Percentiles rank a stretch among this genome's conserved stretches.
These are phyloP conservation scores for Drosophila mulleri DNA, from an alignment of 2,888 invertebrate genomes.

Conservation along the genomic window DNA sequence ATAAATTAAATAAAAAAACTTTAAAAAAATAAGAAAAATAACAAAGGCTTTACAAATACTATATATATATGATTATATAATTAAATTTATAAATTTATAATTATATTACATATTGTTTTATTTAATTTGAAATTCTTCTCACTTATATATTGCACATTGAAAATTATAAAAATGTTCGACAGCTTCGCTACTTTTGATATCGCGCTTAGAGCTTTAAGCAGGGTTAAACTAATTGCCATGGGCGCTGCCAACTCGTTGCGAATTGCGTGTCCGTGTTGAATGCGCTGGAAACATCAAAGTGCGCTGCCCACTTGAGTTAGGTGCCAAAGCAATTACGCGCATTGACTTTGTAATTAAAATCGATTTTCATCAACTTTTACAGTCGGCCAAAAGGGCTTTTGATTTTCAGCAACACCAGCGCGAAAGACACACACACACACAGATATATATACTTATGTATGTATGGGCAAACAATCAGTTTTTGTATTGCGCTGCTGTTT, in stretches of 20 bases:
- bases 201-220: neutral
- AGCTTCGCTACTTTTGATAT: neutral
- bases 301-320: constrained; percentile 68
- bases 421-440: constrained; percentile 9
- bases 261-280: constrained; percentile 33
- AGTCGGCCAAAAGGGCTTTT: constrained; percentile 58
- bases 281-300: constrained; percentile 61
- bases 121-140: too few relatives aligned
- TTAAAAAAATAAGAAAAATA: too few relatives aligned
- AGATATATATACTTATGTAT: neutral
- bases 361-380: constrained; percentile 74
- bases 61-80: too few relatives aligned
- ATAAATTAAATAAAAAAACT: too few relatives aligned
- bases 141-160: neutral
- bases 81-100: too few relatives aligned
- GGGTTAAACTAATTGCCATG: constrained; percentile 38
- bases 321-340: constrained; percentile 78
- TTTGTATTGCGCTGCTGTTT: constrained; percentile 64
- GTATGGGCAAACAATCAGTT: constrained; percentile 57
- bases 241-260: constrained; percentile 41
- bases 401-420: constrained; percentile 41
- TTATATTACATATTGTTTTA: too few relatives aligned
- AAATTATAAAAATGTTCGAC: neutral
- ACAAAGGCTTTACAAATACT: too few relatives aligned
- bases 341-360: constrained; percentile 80